Evolutionary conservation across 2,888 invertebrate species (phyloP), one percentile per base, ranked within the genome.

Genomic region (Zhuqinia jingwanae): DNA sequence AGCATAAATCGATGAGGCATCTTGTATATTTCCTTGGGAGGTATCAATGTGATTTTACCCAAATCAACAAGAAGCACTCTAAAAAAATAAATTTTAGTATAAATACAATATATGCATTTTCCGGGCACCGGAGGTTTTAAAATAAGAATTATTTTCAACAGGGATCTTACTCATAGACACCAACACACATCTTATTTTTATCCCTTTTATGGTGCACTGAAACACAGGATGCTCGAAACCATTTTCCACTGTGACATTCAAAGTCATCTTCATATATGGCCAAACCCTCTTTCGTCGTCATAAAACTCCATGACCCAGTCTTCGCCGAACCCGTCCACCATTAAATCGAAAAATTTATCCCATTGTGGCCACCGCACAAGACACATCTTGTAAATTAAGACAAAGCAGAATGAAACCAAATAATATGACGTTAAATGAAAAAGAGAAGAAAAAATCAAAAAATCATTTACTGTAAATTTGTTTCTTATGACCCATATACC

Each of bases 331-430:
- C 30, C 1, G 25, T 0, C 53, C 56, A 56, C 58, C 79, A 30
- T 73, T 60, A 1, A 63, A 70, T 10, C 13, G 1, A 6, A 0
- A 1, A 30, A 13, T 17, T 70, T 60, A 1, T 22, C 70, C 89
- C 89, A 89, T 8, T 47, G 15, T 30, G 83, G 86, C 25, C 86
- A 85, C 30, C 77, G 75, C 13, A 89, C 87, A 20, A 89, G 63
- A 58, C 75, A 89, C 13, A 88, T 25, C 70, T 79, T 50, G 11
- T 17, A 58, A n/a, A n/a, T n/a, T n/a, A n/a, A 5, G 5, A 60
- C 3, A 60, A 25, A 45, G 11, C n/a, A 47, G 11, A 75, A 17
- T 10, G 30, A 30, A 36, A 36, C n/a, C n/a, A 11, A 11, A 47
- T 22, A 8, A 75, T 11, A 47, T 47, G 17, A 2, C 15, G 11